phyloP scores from a whole-genome alignment of 2,888 invertebrate species.

The Luperina testacea region DNA sequence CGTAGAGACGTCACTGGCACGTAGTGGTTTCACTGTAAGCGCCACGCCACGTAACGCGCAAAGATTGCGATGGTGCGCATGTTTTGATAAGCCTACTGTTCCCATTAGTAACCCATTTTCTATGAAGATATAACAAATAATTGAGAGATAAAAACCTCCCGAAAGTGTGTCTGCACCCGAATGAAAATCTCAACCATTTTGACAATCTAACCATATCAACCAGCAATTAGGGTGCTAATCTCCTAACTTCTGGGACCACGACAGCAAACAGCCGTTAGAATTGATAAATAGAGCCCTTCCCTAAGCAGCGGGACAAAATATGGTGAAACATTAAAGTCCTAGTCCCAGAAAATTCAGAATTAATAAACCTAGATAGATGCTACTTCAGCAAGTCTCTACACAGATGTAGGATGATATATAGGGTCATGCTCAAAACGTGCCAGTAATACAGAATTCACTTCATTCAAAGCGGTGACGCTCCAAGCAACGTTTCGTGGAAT shows the following conservation, averaged over 20 bases:
- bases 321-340: neutral
- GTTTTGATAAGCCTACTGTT: constrained; percentile 45
- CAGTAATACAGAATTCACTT: constrained; percentile 39
- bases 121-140: neutral
- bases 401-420: constrained; percentile 8
- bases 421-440: constrained; percentile 37
- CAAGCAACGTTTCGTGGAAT: constrained; percentile 28
- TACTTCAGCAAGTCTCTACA: constrained; percentile 9
- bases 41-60: constrained; percentile 48
- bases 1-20: constrained; percentile 32
- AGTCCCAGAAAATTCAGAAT: neutral
- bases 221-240: neutral
- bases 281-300: neutral
- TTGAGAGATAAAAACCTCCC: too few relatives aligned
- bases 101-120: constrained; percentile 14
- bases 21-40: constrained; percentile 17
- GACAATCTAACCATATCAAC: neutral
- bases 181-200: neutral
- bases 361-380: neutral
- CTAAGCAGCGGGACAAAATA: neutral
- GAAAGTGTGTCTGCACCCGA: neutral
- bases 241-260: neutral
- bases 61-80: constrained; percentile 52
- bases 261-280: neutral
- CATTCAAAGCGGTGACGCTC: constrained; percentile 16